Evolutionary conservation across 2,113 vertebrate genomes (phyloP), one percentile per base, ranked within the genome.

Genomic region (Pteronura brasiliensis): DNA sequence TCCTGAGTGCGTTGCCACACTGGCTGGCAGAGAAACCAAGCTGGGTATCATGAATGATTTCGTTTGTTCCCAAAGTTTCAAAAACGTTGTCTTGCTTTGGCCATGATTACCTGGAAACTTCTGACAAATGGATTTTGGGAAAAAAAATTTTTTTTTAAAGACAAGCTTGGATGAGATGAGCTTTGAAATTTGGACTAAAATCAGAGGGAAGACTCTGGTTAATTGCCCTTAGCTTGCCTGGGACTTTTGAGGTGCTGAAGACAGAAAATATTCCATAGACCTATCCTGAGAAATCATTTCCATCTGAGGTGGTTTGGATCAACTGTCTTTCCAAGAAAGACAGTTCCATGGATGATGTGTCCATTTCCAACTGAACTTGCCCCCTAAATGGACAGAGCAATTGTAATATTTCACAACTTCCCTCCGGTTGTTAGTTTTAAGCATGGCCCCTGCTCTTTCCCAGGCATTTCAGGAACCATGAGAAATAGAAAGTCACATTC

Each of bases 211-310:
- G 61, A n/a, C 4, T 81, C 83, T 63, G 71, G 63, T 49, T 89
- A 95, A 96, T 85, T 86, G 39, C 29, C 15, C 72, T 49, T 92
- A 76, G 85, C 63, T 92, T 92, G 86, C 42, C 65, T 76, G 84
- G 59, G 47, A 61, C 47, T 95, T 86, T 49, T 29, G 90, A 92
- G 86, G 83, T 86, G 69, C 20, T 39, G 27, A 67, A 92, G 69
- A 82, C 34, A 82, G 93, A 93, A 76, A 79, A 76, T 90, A 85
- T 82, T 88, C 88, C 71, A 57, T 36, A 93, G 81, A 83, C 31
- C 31, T 63, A 90, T 57, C 52, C 81, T 77, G 47, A 91, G 82
- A 93, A 97, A 88, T 80, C 23, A 61, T 88, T 96, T 96, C 93
- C 61, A 96, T 86, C 72, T 93, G 96, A 87, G 49, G 65, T 49